Conservation (phyloP, 2,797 vertebrate species). For the Mico argentatus region DNA sequence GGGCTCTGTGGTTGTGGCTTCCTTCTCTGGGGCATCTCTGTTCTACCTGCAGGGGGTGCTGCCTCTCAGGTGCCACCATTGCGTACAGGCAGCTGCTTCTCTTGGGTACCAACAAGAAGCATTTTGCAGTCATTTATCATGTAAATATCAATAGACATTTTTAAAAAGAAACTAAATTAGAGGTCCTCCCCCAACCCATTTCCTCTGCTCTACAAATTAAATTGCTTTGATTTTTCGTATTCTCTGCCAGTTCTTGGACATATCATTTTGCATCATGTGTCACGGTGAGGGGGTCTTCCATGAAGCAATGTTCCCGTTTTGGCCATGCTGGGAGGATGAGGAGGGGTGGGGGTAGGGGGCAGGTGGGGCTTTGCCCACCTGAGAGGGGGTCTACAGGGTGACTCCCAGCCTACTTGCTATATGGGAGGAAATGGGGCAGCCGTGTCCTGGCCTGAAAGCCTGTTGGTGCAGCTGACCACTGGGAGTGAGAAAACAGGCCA, state of each 20-base stretch:
- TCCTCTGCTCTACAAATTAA: not conserved
- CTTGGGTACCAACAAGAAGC: not conserved
- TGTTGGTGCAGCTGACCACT: slow-evolving; percentile 37
- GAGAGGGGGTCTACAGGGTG: not conserved
- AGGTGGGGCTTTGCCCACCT: not conserved
- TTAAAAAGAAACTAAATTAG: not conserved
- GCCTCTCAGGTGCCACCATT: not conserved
- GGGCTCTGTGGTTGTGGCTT: not conserved
- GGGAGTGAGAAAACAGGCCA: not conserved
- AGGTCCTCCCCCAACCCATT: not conserved
- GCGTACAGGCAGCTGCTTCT: not conserved
- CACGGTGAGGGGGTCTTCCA: not conserved
- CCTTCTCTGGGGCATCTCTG: rapidly evolving
- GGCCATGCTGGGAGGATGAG: not conserved
- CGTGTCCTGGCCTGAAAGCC: slow-evolving; percentile 59
- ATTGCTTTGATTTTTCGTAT: not conserved
- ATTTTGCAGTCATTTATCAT: not conserved
- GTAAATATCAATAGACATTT: not conserved
- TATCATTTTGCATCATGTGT: not conserved
- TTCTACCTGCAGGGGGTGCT: not conserved
- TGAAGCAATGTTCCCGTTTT: not conserved
- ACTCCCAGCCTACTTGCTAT: slow-evolving; percentile 44
- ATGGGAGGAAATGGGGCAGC: slow-evolving; percentile 52
- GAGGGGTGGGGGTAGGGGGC: not conserved
- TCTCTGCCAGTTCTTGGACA: not conserved